These are phyloP conservation scores for Eriocheir sinensis DNA, from an alignment of 1,140 invertebrate genomes.

Conservation along the genomic window DNA sequence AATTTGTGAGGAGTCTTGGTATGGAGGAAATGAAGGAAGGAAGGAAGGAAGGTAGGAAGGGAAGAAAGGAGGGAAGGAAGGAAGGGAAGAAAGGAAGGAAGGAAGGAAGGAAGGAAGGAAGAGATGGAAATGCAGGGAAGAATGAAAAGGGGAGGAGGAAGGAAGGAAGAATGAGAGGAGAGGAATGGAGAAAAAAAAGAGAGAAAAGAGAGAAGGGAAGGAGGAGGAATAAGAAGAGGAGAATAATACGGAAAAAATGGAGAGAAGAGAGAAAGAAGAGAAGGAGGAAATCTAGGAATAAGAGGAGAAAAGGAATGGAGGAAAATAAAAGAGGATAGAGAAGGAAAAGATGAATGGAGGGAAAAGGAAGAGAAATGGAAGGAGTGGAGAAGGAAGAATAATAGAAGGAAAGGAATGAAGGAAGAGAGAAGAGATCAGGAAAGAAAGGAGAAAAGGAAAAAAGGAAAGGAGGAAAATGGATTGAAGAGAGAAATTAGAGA, in stretches of 20 bases:
- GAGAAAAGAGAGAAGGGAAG: background rate
- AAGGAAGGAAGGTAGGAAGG: background rate
- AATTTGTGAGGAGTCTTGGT: too few relatives aligned
- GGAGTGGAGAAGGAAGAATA: background rate
- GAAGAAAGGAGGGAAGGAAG: background rate
- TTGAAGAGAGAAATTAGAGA: too few relatives aligned
- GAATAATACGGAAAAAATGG: too few relatives aligned
- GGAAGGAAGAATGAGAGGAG: too few relatives aligned
- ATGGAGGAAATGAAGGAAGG: background rate
- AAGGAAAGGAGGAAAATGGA: too few relatives aligned
- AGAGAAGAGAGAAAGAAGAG: background rate
- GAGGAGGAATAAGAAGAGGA: background rate
- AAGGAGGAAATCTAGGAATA: background rate
- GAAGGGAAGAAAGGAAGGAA: too few relatives aligned
- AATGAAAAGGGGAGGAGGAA: too few relatives aligned
- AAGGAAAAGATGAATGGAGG: background rate
- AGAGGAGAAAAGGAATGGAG: background rate
- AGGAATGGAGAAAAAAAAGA: too few relatives aligned
- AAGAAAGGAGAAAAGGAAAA: background rate
- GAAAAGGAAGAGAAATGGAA: background rate
- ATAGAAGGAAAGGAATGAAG: background rate
- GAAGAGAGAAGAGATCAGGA: too few relatives aligned
- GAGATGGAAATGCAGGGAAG: too few relatives aligned
- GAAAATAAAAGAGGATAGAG: background rate
- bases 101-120: background rate